Percentiles rank a stretch among this genome's conserved stretches.
Conservation (phyloP, 2,888 invertebrate species). For the Agrotis clavis region DNA sequence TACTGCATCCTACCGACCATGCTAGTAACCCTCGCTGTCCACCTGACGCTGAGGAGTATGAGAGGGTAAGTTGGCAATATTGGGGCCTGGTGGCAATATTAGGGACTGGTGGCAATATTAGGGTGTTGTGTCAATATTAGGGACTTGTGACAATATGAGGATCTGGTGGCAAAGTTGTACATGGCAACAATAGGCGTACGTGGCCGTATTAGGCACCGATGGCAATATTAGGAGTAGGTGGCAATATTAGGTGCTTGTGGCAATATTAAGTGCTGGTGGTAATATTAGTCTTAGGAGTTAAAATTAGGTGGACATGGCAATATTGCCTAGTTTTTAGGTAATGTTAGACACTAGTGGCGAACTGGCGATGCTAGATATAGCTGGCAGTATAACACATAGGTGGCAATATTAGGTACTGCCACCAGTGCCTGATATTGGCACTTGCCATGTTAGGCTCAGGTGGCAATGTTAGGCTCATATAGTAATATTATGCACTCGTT, state of each 20-base stretch:
- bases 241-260: neutral
- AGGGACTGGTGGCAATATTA: neutral
- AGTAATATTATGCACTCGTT: too few species aligned
- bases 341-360: too few species aligned
- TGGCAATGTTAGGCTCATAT: too few species aligned
- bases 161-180: too few species aligned
- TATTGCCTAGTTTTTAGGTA: too few species aligned
- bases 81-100: neutral
- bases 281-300: neutral
- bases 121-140: neutral
- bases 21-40: conserved; percentile 98
- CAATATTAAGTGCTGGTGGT: neutral
- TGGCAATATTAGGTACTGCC: too few species aligned
- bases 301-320: neutral
- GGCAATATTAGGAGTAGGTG: too few species aligned
- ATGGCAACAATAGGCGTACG: neutral
- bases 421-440: too few species aligned
- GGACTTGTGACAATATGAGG: neutral
- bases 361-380: too few species aligned
- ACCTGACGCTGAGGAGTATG: conserved; percentile 99
- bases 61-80: conserved; percentile 91
- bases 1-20: conserved; percentile 99
- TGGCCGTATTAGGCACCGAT: neutral
- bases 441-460: too few species aligned
- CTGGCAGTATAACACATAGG: neutral